These are phyloP conservation scores for Sinocyclocheilus anophthalmus DNA, from an alignment of 2,113 vertebrate genomes.

Conservation along the genomic window DNA sequence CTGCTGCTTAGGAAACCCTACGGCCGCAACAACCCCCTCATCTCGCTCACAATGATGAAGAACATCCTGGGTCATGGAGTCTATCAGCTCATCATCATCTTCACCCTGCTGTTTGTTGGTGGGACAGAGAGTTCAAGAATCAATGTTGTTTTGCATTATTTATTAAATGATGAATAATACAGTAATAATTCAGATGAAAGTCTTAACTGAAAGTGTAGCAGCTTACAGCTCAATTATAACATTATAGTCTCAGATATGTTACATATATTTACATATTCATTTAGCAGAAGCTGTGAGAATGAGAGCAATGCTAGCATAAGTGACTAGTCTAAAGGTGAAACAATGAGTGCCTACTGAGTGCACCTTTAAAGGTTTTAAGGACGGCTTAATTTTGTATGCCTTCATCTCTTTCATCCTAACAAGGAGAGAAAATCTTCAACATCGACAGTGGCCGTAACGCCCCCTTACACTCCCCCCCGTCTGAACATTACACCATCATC, in stretches of 20 bases:
- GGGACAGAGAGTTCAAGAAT: constrained; percentile 14
- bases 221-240: not conserved
- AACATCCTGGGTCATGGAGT: constrained; percentile 88
- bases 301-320: not conserved
- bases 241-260: not conserved
- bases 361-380: not conserved
- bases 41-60: constrained; percentile 94
- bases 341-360: not conserved
- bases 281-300: not conserved
- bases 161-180: not conserved
- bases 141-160: constrained; percentile 11
- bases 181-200: too few relatives aligned
- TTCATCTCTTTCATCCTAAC: not conserved
- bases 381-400: not conserved
- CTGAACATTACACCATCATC: constrained; percentile 86
- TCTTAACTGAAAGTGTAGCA: not conserved
- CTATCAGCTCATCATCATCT: constrained; percentile 90
- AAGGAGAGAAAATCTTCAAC: constrained; percentile 90
- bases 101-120: constrained; percentile 88
- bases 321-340: not conserved
- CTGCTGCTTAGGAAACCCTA: constrained; percentile 89
- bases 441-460: constrained; percentile 87
- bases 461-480: constrained; percentile 84
- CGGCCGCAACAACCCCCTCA: constrained; percentile 89
- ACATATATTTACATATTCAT: not conserved